Conservation (phyloP, 2,113 vertebrate genomes). For the Sinocyclocheilus anophthalmus region DNA sequence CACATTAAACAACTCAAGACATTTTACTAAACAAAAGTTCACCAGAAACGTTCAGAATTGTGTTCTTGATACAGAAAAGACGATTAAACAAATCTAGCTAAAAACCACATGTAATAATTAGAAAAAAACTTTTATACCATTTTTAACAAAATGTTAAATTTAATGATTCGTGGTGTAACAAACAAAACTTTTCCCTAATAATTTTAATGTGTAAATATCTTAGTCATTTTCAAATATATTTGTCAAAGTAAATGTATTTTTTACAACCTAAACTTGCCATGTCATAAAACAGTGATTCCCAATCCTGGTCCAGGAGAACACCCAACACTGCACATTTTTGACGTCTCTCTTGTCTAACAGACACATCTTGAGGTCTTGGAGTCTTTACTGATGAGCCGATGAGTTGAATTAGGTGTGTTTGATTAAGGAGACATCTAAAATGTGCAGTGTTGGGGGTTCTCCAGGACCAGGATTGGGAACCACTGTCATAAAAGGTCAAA, state of each 20-base stretch:
- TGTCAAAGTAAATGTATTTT: not conserved
- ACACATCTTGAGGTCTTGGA: too few species aligned
- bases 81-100: too few species aligned
- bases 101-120: not conserved
- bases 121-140: too few species aligned
- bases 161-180: not conserved
- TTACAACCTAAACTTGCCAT: not conserved
- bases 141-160: not conserved
- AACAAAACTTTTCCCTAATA: not conserved
- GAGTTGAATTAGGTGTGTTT: too few species aligned
- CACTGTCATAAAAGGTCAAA: not conserved
- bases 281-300: not conserved
- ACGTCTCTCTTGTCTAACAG: too few species aligned
- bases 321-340: too few species aligned
- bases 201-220: too few species aligned
- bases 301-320: too few species aligned
- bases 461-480: not conserved
- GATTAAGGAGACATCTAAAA: too few species aligned
- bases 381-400: too few species aligned
- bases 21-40: conserved; percentile 29
- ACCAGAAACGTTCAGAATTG: not conserved
- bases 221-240: not conserved
- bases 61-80: not conserved
- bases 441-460: too few species aligned
- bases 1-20: conserved; percentile 10